A percentile compares a stretch with the other conserved stretches of the same genome.
Evolutionary conservation across 2,113 vertebrate species (phyloP).

Genomic region (Burhinus oedicnemus): DNA sequence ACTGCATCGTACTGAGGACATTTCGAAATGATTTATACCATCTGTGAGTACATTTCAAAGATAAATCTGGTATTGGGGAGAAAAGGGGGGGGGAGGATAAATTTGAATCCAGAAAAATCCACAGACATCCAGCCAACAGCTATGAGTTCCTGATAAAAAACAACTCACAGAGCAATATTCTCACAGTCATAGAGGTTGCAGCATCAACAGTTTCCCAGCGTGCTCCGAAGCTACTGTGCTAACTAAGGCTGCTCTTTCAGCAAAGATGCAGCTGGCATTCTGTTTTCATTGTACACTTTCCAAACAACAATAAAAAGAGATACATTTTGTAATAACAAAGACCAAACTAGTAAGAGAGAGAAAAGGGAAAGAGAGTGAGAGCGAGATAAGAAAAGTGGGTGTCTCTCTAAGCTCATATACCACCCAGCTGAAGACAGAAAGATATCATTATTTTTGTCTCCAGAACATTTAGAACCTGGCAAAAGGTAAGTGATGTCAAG

Average conservation of each 20-base stretch:
- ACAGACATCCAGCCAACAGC: constrained; percentile 70
- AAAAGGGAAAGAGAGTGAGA: not conserved
- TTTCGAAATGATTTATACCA: constrained; percentile 68
- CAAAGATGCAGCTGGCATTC: constrained; percentile 65
- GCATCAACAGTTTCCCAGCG: constrained; percentile 68
- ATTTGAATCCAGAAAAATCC: constrained; percentile 70
- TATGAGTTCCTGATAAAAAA: constrained; percentile 71
- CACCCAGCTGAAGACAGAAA: not conserved
- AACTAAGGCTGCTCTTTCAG: constrained; percentile 69
- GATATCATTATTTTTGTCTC: not conserved
- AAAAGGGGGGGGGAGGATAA: constrained; percentile 18
- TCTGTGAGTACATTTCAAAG: constrained; percentile 66
- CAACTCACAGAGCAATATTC: constrained; percentile 64
- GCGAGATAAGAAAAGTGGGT: not conserved
- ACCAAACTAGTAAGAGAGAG: constrained; percentile 52
- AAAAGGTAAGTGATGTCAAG: not conserved
- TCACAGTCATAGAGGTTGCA: constrained; percentile 68
- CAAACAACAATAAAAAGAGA: constrained; percentile 38
- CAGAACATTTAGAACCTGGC: not conserved
- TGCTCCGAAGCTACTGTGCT: constrained; percentile 60
- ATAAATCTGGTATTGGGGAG: constrained; percentile 63
- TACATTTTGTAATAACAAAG: constrained; percentile 68
- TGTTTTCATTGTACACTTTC: constrained; percentile 48
- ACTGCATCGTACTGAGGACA: constrained; percentile 33
- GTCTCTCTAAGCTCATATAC: not conserved